Evolutionary conservation across 2,888 invertebrate genomes (phyloP).

Genomic region (Plebejus melissa): DNA sequence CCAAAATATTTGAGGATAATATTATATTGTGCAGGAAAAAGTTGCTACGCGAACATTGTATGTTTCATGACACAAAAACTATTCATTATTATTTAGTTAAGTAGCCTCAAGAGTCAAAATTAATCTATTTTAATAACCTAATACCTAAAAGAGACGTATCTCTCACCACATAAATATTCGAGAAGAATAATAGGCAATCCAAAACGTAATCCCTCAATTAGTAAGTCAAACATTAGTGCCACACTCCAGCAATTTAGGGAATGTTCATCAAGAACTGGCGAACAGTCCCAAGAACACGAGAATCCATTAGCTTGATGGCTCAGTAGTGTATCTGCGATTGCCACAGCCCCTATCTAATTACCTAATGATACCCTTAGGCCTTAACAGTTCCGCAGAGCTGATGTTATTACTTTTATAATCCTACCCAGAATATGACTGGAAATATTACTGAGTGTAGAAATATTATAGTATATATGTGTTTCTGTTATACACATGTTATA

Average conservation of each 20-base stretch:
- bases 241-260: conserved; percentile 2
- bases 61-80: no score
- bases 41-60: no score
- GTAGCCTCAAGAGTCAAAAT: no score
- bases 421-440: conserved; percentile 7
- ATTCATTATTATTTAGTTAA: no score
- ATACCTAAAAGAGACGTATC: no score
- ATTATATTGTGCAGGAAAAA: no score
- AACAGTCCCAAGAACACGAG: conserved; percentile 27
- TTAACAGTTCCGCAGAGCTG: conserved; percentile 17
- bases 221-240: background rate
- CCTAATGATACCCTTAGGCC: conserved; percentile 32
- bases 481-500: background rate
- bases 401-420: conserved; percentile 27
- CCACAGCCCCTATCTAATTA: conserved; percentile 36
- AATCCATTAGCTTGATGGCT: conserved; percentile 36
- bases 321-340: conserved; percentile 34
- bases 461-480: background rate
- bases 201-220: background rate
- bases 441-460: background rate
- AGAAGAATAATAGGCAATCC: background rate
- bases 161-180: background rate
- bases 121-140: no score
- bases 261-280: conserved; percentile 12
- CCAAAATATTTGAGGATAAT: no score